phyloP scores from a whole-genome alignment of 92 coral and sea anemone species.

The Nematostella vectensis region DNA sequence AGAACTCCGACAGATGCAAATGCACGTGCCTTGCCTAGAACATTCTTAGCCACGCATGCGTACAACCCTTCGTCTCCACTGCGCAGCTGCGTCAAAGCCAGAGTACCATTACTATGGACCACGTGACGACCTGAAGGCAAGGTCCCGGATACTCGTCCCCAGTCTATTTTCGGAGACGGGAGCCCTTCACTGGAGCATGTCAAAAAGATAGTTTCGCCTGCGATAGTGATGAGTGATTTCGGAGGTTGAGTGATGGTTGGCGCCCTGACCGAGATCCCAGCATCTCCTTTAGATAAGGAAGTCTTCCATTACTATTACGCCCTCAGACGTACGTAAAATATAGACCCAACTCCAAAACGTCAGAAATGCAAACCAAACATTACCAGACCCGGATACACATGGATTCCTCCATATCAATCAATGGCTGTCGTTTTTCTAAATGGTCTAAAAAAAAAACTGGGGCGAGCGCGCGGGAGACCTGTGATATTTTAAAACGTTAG shows the following conservation, averaged over 20 bases:
- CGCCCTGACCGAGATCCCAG: slow-evolving; percentile 36
- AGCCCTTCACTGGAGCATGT: slow-evolving; percentile 41
- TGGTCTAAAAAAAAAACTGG: too few relatives aligned
- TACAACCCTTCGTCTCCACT: slow-evolving; percentile 32
- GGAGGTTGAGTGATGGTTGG: slow-evolving; percentile 41
- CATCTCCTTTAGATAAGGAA: slow-evolving; percentile 22
- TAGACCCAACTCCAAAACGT: too few relatives aligned
- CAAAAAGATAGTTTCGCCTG: slow-evolving; percentile 21
- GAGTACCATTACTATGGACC: slow-evolving; percentile 42
- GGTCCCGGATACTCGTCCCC: slow-evolving; percentile 37
- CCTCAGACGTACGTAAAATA: too few relatives aligned
- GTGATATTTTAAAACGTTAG: too few relatives aligned
- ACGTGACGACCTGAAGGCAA: slow-evolving; percentile 52
- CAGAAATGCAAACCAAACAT: too few relatives aligned
- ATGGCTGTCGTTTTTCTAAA: too few relatives aligned
- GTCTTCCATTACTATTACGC: too few relatives aligned
- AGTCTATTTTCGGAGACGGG: slow-evolving; percentile 29
- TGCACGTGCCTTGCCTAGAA: slow-evolving; percentile 35
- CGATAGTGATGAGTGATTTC: slow-evolving; percentile 10
- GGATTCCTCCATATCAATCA: too few relatives aligned
- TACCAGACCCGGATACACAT: too few relatives aligned
- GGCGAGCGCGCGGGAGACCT: too few relatives aligned
- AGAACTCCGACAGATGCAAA: slow-evolving; percentile 16
- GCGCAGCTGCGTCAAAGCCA: slow-evolving; percentile 16
- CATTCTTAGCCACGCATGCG: slow-evolving; percentile 46